phyloP scores from a whole-genome alignment of 2,797 vertebrate species.

The Pantherophis alleghaniensis region DNA sequence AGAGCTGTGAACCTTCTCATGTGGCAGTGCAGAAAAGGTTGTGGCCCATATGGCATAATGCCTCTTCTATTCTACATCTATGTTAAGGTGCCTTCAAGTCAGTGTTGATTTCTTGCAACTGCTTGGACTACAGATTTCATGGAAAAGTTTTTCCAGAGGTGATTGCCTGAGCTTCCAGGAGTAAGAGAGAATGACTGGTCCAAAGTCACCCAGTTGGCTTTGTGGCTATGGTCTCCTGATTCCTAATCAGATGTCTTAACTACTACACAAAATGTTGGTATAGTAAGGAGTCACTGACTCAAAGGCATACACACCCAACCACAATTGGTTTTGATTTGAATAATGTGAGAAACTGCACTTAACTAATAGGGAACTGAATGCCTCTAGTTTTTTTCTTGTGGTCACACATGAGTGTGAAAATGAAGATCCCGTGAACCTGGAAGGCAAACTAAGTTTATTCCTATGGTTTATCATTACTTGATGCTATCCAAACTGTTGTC shows the following conservation, averaged over 20 bases:
- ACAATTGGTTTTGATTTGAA: background rate
- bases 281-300: background rate
- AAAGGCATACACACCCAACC: background rate
- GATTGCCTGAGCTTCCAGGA: background rate
- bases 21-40: background rate
- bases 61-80: background rate
- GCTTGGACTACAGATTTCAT: background rate
- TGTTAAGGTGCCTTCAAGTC: background rate
- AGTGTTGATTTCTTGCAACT: background rate
- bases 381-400: background rate
- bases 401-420: background rate
- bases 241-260: background rate
- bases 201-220: background rate
- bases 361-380: background rate
- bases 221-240: background rate
- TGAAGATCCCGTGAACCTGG: background rate
- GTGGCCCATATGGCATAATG: background rate
- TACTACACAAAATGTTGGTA: background rate
- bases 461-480: background rate
- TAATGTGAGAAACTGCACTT: background rate
- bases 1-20: background rate
- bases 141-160: background rate
- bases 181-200: background rate
- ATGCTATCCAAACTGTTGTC: background rate
- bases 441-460: background rate